Evolutionary conservation across 1,140 invertebrate species (phyloP).

Genomic region (Cyphomyrmex costatus): DNA sequence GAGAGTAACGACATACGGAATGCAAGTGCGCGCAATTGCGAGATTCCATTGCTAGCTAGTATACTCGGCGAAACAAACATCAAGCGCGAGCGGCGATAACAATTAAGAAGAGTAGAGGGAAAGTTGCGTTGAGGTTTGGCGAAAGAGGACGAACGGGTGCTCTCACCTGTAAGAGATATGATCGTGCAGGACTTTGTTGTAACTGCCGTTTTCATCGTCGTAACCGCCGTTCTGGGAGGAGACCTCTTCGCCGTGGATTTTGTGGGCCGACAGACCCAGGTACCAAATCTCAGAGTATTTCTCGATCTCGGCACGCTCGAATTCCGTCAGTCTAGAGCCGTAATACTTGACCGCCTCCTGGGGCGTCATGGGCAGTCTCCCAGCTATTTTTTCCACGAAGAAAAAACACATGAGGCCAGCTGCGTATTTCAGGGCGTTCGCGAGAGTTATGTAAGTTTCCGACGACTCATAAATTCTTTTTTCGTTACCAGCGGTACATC

Average conservation of each 20-base stretch:
- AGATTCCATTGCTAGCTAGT: slow-evolving; percentile 23
- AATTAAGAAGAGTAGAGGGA: slow-evolving; percentile 36
- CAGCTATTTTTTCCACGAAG: slow-evolving; percentile 72
- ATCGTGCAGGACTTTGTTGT: slow-evolving; percentile 97
- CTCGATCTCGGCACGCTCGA: slow-evolving; percentile 94
- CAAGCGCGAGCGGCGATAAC: background rate
- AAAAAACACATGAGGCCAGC: slow-evolving; percentile 1
- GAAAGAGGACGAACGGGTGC: background rate
- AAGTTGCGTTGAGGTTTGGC: background rate
- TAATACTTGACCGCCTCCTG: slow-evolving; percentile 93
- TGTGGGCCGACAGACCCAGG: slow-evolving; percentile 93
- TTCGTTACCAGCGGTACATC: background rate
- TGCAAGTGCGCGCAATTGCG: slow-evolving; percentile 2
- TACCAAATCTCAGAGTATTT: slow-evolving; percentile 97
- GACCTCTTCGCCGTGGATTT: slow-evolving; percentile 93
- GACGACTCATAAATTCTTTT: background rate
- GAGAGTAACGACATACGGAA: slow-evolving; percentile 27
- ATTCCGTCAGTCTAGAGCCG: slow-evolving; percentile 93
- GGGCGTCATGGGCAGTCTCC: slow-evolving; percentile 85
- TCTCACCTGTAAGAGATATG: slow-evolving; percentile 94
- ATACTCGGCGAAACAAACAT: slow-evolving; percentile 29
- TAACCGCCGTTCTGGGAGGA: slow-evolving; percentile 94
- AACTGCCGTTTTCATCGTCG: slow-evolving; percentile 97
- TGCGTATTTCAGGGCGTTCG: background rate
- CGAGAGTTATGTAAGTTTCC: background rate